Base-by-base conservation (phyloP, 2,797 vertebrate species). In the Rhabdomys pumilio region DNA sequence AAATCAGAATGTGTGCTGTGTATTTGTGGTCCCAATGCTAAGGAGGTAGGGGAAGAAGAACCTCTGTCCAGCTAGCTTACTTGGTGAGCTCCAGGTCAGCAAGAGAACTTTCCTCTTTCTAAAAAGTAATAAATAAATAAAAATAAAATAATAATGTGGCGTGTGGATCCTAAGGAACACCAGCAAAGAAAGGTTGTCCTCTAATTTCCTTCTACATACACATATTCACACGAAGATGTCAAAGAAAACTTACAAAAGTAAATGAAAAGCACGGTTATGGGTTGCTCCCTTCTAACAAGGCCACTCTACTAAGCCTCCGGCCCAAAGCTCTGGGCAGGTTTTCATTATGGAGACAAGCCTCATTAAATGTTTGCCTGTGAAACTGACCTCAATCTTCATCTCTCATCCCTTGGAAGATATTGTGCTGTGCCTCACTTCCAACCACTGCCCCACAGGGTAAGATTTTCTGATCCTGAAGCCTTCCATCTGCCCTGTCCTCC, bases 401-500 rank as follows among this genome's bases (percentile, higher is more conserved):
- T 3, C 1, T 2, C 13, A 29, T 20, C 12, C 14, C 9, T 65
- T 50, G 20, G 7, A 13, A 57, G 34, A 63, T 55, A 15, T 15
- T 59, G n/a, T 9, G 1, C 63, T 82, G n/a, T 6, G 44, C 29
- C 31, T n/a, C 3, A n/a, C 4, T 53, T 47, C 72, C 44, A 67
- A 12, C 26, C 22, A 5, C 31, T 34, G 24, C 9, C 34, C 55
- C 10, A 22, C 1, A 0, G 8, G 34, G 0, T 26, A 26, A 13
- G 20, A 13, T 47, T 77, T 57, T 57, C 38, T 11, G 50, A 22
- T 34, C 59, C n/a, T n/a, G 59, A 69, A 59, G 29, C 44, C 59
- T 2, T 53, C 11, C 14, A 0, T 26, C 41, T 1, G 29, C 38
- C 19, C 0, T 0, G 0, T 7, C 22, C 47, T 61, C 22, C 82